Base-by-base conservation (phyloP, 92 coral and sea anemone species). In the Anthopleura xanthogrammica region DNA sequence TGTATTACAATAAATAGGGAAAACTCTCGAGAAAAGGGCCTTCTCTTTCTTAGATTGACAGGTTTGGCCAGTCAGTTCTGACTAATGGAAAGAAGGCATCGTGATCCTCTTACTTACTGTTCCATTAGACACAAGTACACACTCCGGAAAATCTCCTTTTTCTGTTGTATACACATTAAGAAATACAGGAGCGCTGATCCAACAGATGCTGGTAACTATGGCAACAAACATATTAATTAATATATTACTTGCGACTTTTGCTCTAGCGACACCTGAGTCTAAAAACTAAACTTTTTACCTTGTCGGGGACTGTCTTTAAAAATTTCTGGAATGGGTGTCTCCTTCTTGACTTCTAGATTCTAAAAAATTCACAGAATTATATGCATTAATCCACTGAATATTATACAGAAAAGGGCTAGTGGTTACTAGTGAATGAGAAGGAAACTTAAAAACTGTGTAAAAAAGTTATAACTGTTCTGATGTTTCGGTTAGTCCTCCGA, bases 151-250 rank as follows among this genome's bases (percentile, higher is more conserved):
- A 54, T 94, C 98, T 22, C 90, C 94, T 41, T 93, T 98, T 5
- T 82, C 81, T 68, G 92, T 89, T 5, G 88, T 92, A 86, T 91
- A 95, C n/a, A 94, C 98, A 36, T 77, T 93, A 20, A 92, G 95
- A 89, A 95, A 95, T 23, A 91, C 80, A 17, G 77, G 60, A 16
- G 94, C 80, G 64, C 98, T 86, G 55, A 95, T 94, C 98, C 98
- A 95, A 39, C 88, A 70, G 81, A 95, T 75, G 73, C 91, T 93
- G n/a, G 98, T 88, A 60, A 95, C 98, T 95, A 60, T 68, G 41
- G 42, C 41, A 29, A 68, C 74, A 68, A 23, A 68, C 16, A 68
- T 19, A 62, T 19, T 19, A 4, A 62, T 62, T 6, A n/a, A 19
- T 19, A 19, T 5, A n/a, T 5, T 62, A 5, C 7, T 62, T 19